Percentiles rank a stretch among this genome's conserved stretches.
These are phyloP conservation scores for Phania funesta DNA, from an alignment of 2,888 invertebrate genomes.

Conservation along the genomic window DNA sequence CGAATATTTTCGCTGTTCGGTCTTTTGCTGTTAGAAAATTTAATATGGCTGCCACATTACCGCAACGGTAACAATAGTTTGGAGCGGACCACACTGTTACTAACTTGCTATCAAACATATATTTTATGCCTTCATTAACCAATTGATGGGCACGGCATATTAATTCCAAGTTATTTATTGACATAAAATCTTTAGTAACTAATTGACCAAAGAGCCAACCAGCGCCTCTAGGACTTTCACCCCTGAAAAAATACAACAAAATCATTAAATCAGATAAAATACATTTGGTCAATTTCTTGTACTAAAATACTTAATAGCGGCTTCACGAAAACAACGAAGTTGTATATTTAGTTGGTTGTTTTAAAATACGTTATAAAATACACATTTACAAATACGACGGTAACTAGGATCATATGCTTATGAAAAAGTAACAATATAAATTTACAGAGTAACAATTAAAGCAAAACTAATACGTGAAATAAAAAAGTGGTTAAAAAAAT, in stretches of 20 bases:
- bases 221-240: slow-evolving; percentile 96
- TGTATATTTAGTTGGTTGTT: too few species aligned
- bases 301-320: too few species aligned
- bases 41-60: slow-evolving; percentile 98
- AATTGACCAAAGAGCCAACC: slow-evolving; percentile 98
- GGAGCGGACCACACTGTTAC: slow-evolving; percentile 99
- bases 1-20: slow-evolving; percentile 91
- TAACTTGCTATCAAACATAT: slow-evolving; percentile 97
- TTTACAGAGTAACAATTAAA: too few species aligned
- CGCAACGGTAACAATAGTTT: slow-evolving; percentile 99
- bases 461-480: too few species aligned
- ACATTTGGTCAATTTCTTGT: too few species aligned
- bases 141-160: slow-evolving; percentile 99
- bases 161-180: slow-evolving; percentile 93
- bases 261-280: not conserved
- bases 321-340: too few species aligned
- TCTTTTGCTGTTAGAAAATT: slow-evolving; percentile 91
- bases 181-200: slow-evolving; percentile 97
- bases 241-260: slow-evolving; percentile 80
- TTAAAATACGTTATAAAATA: too few species aligned
- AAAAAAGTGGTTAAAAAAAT: too few species aligned
- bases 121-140: slow-evolving; percentile 99
- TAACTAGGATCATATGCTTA: too few species aligned
- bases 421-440: too few species aligned
- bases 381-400: too few species aligned